A percentile compares a stretch with the other conserved stretches of the same genome.
Evolutionary conservation across 2,797 vertebrate species (phyloP).

Genomic region (Rhabdomys pumilio): DNA sequence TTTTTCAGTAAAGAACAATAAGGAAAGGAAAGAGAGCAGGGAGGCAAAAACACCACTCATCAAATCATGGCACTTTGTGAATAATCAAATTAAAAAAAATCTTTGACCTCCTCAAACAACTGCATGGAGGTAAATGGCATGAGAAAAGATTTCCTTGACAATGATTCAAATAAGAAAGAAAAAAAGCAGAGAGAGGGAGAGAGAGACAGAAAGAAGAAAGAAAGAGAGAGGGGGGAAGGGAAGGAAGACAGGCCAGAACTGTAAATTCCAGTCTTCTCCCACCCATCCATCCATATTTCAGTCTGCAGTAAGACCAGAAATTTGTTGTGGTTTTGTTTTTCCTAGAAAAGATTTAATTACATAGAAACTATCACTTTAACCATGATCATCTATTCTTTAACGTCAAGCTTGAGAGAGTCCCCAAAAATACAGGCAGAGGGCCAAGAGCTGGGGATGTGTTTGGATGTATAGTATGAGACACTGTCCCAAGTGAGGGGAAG

Average conservation of each 20-base stretch:
- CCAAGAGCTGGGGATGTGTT: neutral
- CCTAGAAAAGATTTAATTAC: conserved; percentile 36
- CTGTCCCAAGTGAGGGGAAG: neutral
- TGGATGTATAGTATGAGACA: neutral
- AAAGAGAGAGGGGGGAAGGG: neutral
- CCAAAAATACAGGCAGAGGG: neutral
- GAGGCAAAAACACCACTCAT: neutral
- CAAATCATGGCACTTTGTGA: neutral
- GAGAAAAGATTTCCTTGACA: neutral
- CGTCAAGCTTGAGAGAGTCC: neutral
- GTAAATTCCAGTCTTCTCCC: neutral
- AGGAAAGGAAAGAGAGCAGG: neutral
- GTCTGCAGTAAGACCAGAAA: neutral
- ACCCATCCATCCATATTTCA: neutral
- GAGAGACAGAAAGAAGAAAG: neutral
- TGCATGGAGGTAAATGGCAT: neutral
- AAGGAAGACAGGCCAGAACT: neutral
- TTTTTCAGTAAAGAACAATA: neutral
- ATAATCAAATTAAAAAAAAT: neutral
- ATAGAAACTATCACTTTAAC: neutral
- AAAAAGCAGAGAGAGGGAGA: neutral
- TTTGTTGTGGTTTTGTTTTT: neutral
- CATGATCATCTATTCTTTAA: neutral
- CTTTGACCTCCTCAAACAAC: neutral
- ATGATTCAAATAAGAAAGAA: conserved; percentile 7